Percentiles rank a stretch among this genome's conserved stretches.
Evolutionary conservation across 2,113 vertebrate genomes (phyloP).

Genomic region (Lampris incognitus): DNA sequence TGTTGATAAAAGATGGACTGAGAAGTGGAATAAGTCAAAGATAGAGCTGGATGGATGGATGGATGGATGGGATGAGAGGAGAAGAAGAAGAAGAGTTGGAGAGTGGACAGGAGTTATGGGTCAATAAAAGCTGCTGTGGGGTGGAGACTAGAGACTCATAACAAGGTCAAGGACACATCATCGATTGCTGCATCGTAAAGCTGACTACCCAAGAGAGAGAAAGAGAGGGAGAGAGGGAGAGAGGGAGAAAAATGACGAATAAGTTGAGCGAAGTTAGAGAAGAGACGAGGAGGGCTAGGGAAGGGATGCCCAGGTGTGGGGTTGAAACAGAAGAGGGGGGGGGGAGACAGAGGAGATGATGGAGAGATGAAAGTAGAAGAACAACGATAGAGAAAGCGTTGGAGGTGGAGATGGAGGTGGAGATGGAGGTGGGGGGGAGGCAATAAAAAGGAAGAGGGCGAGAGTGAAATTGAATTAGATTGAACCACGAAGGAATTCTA

Average conservation of each 20-base stretch:
- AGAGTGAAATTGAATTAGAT: conserved; percentile 71
- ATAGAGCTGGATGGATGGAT: conserved; percentile 8
- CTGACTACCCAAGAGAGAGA: conserved; percentile 59
- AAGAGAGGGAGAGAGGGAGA: conserved; percentile 1
- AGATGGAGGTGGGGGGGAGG: conserved; percentile 20
- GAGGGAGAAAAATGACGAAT: background rate
- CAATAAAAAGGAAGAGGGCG: conserved; percentile 47
- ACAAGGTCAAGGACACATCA: conserved; percentile 78
- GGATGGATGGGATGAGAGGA: conserved; percentile 23
- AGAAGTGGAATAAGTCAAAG: conserved; percentile 26
- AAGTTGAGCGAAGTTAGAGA: background rate
- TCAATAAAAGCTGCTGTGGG: conserved; percentile 74
- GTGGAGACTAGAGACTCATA: conserved; percentile 69
- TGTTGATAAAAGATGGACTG: conserved; percentile 30
- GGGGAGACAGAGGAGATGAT: background rate
- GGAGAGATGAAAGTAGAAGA: background rate
- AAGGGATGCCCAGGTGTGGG: no score
- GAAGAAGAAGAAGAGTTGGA: conserved; percentile 23
- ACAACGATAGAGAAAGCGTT: background rate
- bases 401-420: background rate
- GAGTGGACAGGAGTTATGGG: conserved; percentile 64
- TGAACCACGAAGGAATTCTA: conserved; percentile 64
- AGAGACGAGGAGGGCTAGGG: no score
- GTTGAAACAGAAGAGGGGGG: background rate
- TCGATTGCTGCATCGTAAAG: conserved; percentile 73